Evolutionary conservation across 2,797 vertebrate genomes (phyloP).

Genomic region (Manis crassicaudata): DNA sequence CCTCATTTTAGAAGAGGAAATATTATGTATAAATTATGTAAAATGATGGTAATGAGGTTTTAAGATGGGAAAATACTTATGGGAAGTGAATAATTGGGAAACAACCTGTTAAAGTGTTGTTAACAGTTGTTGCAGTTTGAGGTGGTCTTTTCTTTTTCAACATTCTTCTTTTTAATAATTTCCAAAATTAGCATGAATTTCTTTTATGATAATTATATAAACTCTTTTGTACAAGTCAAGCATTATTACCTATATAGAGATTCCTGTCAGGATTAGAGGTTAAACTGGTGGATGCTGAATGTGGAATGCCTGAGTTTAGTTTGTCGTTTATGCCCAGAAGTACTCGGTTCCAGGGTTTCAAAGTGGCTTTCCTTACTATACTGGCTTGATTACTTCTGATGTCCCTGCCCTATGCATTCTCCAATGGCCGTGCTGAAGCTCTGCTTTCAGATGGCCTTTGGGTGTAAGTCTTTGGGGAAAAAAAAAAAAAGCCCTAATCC

Average conservation of each 20-base stretch:
- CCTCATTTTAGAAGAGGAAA: not conserved
- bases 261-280: not conserved
- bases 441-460: slow-evolving; percentile 7
- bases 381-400: not conserved
- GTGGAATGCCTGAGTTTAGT: slow-evolving; percentile 13
- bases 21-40: not conserved
- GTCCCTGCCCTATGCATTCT: not conserved
- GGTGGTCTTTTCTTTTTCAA: not conserved
- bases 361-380: not conserved
- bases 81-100: not conserved
- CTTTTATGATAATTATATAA: not conserved
- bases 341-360: not conserved
- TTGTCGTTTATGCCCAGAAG: slow-evolving; percentile 40
- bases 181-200: not conserved
- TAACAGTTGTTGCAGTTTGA: not conserved
- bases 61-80: not conserved
- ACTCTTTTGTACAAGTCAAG: not conserved
- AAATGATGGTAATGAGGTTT: not conserved
- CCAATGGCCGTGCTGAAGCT: not conserved
- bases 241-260: not conserved
- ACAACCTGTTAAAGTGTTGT: not conserved
- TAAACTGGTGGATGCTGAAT: not conserved
- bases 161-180: slow-evolving; percentile 20
- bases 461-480: slow-evolving; percentile 1
- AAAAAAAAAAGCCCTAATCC: not conserved